Conservation (phyloP, 2,113 vertebrate species). For the Pheucticus melanocephalus region DNA sequence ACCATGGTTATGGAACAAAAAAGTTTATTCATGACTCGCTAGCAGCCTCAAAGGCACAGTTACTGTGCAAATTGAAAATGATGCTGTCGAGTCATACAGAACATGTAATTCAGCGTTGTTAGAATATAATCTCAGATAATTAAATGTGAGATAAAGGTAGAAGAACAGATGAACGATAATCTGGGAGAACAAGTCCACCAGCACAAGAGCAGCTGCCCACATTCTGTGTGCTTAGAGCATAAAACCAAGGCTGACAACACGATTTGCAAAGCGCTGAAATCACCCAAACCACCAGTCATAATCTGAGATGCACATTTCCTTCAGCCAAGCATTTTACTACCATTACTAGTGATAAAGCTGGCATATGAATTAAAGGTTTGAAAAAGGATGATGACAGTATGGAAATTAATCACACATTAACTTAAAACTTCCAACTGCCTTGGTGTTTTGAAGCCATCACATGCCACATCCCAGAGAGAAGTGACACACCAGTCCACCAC, state of each 20-base stretch:
- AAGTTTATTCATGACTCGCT: not conserved
- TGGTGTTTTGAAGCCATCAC: not conserved
- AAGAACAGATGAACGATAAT: constrained; percentile 7
- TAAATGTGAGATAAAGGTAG: not conserved
- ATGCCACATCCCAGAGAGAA: not conserved
- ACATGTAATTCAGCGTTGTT: not conserved
- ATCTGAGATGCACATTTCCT: constrained; percentile 6
- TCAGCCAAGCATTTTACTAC: constrained; percentile 19
- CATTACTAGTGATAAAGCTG: constrained; percentile 25
- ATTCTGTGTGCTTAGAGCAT: not conserved
- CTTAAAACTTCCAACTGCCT: not conserved
- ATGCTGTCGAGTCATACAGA: not conserved
- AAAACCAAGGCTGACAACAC: constrained; percentile 29
- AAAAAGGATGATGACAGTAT: constrained; percentile 12
- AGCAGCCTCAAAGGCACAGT: not conserved
- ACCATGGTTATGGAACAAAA: not conserved
- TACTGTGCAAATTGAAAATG: not conserved
- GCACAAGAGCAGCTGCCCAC: not conserved
- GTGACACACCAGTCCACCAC: not conserved
- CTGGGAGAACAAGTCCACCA: not conserved
- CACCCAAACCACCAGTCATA: constrained; percentile 11
- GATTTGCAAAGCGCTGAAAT: constrained; percentile 14
- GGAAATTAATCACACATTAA: constrained; percentile 5
- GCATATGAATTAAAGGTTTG: constrained; percentile 11
- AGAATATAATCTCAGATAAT: not conserved